Conservation (phyloP, 2,113 vertebrate genomes). For the Misgurnus mizolepis region DNA sequence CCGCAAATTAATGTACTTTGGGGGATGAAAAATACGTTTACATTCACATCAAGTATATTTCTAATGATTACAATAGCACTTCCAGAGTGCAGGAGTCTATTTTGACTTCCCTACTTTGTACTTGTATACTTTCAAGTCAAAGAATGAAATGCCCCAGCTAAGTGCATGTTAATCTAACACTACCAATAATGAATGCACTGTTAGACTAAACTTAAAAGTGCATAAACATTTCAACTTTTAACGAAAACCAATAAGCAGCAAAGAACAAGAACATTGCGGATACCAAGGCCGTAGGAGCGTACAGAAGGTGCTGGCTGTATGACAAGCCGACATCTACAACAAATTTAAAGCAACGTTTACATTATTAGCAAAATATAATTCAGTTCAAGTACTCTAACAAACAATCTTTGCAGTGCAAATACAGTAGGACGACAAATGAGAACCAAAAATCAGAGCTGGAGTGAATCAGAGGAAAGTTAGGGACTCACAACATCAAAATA, state of each 20-base stretch:
- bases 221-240: conserved; percentile 21
- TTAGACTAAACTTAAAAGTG: conserved; percentile 29
- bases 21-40: conserved; percentile 48
- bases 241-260: conserved; percentile 44
- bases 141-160: conserved; percentile 27
- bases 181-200: conserved; percentile 19
- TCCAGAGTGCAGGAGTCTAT: conserved; percentile 43
- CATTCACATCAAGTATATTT: conserved; percentile 55
- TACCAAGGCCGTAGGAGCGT: conserved; percentile 31
- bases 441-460: conserved; percentile 21
- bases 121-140: conserved; percentile 15
- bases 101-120: conserved; percentile 7
- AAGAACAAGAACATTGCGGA: conserved; percentile 37
- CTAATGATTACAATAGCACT: conserved; percentile 48
- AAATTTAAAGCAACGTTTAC: conserved; percentile 30
- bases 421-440: conserved; percentile 15
- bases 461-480: conserved; percentile 21
- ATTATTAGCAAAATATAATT: conserved; percentile 20
- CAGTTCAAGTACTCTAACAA: not conserved
- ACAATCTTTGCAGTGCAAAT: conserved; percentile 8
- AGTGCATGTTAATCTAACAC: not conserved
- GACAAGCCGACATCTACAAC: conserved; percentile 26
- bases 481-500: conserved; percentile 32
- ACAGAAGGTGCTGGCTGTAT: conserved; percentile 30
- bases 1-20: conserved; percentile 23